These are phyloP conservation scores for Eupristina koningsbergeri DNA, from an alignment of 1,140 invertebrate genomes.

Conservation along the genomic window DNA sequence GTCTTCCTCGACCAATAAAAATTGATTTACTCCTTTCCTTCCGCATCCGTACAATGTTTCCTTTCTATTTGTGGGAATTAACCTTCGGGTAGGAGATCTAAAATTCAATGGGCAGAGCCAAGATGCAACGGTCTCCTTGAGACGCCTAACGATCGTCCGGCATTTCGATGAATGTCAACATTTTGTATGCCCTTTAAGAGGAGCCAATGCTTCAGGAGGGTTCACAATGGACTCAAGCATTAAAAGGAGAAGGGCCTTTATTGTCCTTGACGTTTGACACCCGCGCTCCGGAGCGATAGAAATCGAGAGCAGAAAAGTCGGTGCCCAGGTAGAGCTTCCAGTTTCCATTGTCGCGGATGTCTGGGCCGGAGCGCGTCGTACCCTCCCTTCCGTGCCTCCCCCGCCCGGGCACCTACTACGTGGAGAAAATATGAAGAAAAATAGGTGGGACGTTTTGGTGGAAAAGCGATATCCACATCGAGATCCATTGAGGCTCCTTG, in stretches of 20 bases:
- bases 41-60: background rate
- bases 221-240: background rate
- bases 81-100: background rate
- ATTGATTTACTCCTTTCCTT: conserved; percentile 39
- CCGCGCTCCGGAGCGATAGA: conserved; percentile 39
- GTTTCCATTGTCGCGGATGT: conserved; percentile 48
- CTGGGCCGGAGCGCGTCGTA: conserved; percentile 24
- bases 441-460: conserved; percentile 56
- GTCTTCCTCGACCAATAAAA: conserved; percentile 24
- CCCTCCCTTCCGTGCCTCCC: background rate
- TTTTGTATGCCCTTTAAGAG: conserved; percentile 13
- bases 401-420: conserved; percentile 43
- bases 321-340: conserved; percentile 41
- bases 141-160: background rate
- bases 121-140: background rate
- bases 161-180: conserved; percentile 36
- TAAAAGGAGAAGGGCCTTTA: background rate
- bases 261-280: conserved; percentile 30
- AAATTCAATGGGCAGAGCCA: conserved; percentile 24
- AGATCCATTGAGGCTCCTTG: conserved; percentile 59
- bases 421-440: conserved; percentile 57
- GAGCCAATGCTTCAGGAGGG: conserved; percentile 25
- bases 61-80: conserved; percentile 14
- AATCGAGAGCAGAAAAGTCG: conserved; percentile 50
- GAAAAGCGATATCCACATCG: conserved; percentile 64